phyloP scores from a whole-genome alignment of 2,113 vertebrate species.

The Eulemur rufifrons region DNA sequence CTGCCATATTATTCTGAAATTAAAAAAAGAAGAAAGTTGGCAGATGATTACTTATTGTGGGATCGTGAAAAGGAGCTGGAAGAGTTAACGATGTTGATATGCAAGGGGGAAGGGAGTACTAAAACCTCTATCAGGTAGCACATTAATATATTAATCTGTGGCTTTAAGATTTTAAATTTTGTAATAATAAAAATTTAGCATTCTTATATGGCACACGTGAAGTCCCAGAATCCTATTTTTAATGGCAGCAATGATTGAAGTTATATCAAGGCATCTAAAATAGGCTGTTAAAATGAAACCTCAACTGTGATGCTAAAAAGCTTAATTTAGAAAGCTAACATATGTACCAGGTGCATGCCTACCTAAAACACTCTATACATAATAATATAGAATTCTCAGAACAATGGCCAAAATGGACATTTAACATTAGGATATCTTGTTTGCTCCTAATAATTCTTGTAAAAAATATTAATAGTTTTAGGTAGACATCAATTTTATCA shows the following conservation, averaged over 20 bases:
- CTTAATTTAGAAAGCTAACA: conserved; percentile 65
- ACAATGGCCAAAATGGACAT: background rate
- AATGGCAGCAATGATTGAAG: background rate
- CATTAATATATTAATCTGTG: background rate
- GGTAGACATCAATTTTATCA: conserved; percentile 40
- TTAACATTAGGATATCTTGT: background rate
- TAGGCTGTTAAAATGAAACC: conserved; percentile 32
- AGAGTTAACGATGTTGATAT: background rate
- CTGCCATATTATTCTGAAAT: no score
- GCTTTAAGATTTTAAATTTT: background rate
- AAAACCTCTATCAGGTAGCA: background rate
- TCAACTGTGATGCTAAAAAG: conserved; percentile 37
- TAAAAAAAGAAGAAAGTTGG: background rate
- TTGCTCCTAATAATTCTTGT: conserved; percentile 36
- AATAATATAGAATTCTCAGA: background rate
- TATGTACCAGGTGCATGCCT: conserved; percentile 43
- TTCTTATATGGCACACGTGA: background rate
- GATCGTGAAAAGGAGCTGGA: background rate
- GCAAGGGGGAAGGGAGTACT: background rate
- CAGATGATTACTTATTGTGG: background rate
- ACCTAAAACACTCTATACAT: background rate
- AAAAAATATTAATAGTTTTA: conserved; percentile 31
- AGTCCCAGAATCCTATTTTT: background rate
- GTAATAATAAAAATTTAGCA: background rate
- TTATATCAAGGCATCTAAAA: conserved; percentile 27